Percentiles rank a stretch among this genome's conserved stretches.
Conservation (phyloP, 2,797 vertebrate genomes). For the Spheniscus humboldti region DNA sequence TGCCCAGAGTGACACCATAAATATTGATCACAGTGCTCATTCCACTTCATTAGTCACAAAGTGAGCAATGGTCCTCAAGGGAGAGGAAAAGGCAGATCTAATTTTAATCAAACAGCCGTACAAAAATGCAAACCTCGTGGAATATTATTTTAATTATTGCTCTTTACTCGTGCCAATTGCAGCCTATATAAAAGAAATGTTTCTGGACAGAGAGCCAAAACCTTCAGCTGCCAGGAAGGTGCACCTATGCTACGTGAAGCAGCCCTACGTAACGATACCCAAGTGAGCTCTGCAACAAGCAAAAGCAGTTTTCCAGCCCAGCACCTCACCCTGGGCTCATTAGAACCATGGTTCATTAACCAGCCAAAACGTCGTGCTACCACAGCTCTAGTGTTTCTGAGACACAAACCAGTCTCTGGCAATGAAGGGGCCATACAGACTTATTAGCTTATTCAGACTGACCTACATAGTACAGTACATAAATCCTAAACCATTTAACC, state of each 20-base stretch:
- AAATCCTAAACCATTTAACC: slow-evolving; percentile 53
- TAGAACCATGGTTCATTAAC: neutral
- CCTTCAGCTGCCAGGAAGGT: neutral
- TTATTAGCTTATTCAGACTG: neutral
- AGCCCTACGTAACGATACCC: neutral
- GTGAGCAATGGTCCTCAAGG: neutral
- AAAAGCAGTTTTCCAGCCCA: slow-evolving; percentile 1
- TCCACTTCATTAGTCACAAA: slow-evolving; percentile 35
- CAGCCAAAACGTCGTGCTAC: neutral
- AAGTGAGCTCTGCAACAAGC: neutral
- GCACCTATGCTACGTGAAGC: neutral
- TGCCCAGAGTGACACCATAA: slow-evolving; percentile 27
- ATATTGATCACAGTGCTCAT: slow-evolving; percentile 17
- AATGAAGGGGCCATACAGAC: neutral
- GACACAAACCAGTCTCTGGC: neutral
- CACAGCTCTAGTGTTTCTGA: neutral
- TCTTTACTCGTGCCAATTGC: neutral
- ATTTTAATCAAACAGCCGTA: neutral
- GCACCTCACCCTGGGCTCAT: neutral
- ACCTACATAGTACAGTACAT: neutral
- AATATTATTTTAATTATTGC: slow-evolving; percentile 47
- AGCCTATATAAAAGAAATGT: neutral
- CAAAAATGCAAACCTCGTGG: neutral
- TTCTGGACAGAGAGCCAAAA: slow-evolving; percentile 1
- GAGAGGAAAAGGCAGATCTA: neutral